phyloP scores from a whole-genome alignment of 92 coral and sea anemone genomes.

The Anthopleura xanthogrammica region DNA sequence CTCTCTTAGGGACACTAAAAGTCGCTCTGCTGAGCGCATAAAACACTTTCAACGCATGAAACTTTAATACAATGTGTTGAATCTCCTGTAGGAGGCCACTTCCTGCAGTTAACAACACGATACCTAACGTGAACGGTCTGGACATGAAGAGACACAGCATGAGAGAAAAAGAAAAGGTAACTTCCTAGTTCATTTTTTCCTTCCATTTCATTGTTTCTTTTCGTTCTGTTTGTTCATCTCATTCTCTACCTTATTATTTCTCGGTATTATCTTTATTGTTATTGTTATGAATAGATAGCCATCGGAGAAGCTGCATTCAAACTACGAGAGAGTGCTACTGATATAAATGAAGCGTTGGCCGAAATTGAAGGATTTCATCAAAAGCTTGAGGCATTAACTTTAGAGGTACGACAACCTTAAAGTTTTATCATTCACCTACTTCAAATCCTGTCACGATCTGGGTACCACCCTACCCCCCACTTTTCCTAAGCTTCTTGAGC shows the following conservation, averaged over 20 bases:
- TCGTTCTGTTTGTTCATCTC: neutral
- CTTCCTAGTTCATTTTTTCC: neutral
- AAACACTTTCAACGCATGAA: neutral
- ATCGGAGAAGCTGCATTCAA: constrained; percentile 61
- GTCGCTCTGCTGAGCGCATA: no score
- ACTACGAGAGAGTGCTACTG: constrained; percentile 61
- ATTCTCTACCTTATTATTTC: neutral
- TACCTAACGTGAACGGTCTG: constrained; percentile 75
- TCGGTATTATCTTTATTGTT: neutral
- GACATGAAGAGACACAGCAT: constrained; percentile 72
- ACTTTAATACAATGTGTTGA: neutral
- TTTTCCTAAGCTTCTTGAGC: no score
- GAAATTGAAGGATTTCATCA: constrained; percentile 47
- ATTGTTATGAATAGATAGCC: constrained; percentile 29
- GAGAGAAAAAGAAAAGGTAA: constrained; percentile 80
- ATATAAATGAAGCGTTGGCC: constrained; percentile 56
- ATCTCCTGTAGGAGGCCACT: constrained; percentile 51
- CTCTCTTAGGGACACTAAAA: no score
- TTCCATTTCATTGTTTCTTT: neutral
- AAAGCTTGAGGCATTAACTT: constrained; percentile 42
- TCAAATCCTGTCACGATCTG: no score
- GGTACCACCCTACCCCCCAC: no score
- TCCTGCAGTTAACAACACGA: constrained; percentile 53
- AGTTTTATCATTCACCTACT: no score
- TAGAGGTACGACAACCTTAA: constrained; percentile 53